Conservation (phyloP, 2,113 vertebrate species). For the Hystrix cristata region DNA sequence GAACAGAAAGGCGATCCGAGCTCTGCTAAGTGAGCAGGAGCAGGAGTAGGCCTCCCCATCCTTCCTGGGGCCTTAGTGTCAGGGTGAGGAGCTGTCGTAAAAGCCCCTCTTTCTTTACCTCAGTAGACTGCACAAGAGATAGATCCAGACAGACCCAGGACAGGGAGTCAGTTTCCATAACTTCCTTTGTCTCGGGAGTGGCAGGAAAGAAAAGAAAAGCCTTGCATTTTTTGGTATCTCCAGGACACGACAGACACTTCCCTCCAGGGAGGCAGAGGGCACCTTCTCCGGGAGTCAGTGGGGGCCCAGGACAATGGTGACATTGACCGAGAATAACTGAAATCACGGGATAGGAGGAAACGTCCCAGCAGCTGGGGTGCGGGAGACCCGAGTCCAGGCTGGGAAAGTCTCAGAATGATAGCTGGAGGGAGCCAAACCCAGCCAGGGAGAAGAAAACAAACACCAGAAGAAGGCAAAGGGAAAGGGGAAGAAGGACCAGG, state of each 20-base stretch:
- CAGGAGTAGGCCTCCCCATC: neutral
- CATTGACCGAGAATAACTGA: neutral
- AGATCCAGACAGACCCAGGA: neutral
- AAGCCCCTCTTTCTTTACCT: neutral
- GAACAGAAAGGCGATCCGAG: neutral
- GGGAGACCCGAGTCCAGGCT: neutral
- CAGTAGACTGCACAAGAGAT: neutral
- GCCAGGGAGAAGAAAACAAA: neutral
- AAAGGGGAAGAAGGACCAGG: neutral
- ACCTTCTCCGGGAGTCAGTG: neutral
- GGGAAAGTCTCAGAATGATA: neutral
- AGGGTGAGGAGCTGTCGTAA: neutral
- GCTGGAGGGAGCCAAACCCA: neutral
- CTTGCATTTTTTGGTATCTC: neutral
- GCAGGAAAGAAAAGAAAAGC: neutral
- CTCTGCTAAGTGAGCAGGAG: neutral
- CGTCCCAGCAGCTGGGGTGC: neutral
- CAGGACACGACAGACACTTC: neutral
- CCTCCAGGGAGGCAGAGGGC: neutral
- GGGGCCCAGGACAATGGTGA: neutral
- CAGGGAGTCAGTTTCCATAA: neutral
- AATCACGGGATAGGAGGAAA: neutral
- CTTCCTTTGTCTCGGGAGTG: neutral
- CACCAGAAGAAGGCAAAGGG: neutral
- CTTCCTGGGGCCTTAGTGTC: neutral